Evolutionary conservation across 2,113 vertebrate species (phyloP).

Genomic region (Pseudorhombus dupliciocellatus): DNA sequence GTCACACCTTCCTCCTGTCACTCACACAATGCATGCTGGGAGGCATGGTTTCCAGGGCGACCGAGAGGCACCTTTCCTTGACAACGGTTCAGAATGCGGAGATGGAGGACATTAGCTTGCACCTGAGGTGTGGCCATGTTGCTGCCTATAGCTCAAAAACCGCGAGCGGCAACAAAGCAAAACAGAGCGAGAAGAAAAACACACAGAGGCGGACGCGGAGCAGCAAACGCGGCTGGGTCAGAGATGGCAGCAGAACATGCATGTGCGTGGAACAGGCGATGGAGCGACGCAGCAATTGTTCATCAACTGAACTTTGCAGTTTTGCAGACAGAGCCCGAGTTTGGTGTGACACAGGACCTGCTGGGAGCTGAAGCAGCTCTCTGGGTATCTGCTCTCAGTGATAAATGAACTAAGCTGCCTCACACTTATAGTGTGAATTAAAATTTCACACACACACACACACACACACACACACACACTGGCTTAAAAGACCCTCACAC

Average conservation of each 20-base stretch:
- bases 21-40: constrained; percentile 76
- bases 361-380: constrained; percentile 61
- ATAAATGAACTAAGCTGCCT: constrained; percentile 71
- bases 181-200: not conserved
- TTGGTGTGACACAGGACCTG: constrained; percentile 44
- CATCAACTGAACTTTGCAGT: constrained; percentile 27
- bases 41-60: constrained; percentile 78
- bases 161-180: constrained; percentile 50
- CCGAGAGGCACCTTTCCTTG: constrained; percentile 75
- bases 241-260: not conserved
- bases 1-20: constrained; percentile 76
- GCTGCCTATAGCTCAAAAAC: constrained; percentile 52
- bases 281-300: constrained; percentile 23
- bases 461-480: constrained; percentile 56
- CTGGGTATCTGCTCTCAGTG: constrained; percentile 58
- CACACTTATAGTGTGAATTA: constrained; percentile 76
- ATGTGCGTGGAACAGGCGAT: not conserved
- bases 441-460: constrained; percentile 72
- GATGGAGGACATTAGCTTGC: constrained; percentile 73
- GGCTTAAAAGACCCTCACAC: constrained; percentile 64
- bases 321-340: constrained; percentile 39
- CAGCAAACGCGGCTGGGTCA: constrained; percentile 2
- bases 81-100: constrained; percentile 69
- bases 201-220: not conserved
- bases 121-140: constrained; percentile 66